Percentiles rank a stretch among this genome's conserved stretches.
Evolutionary conservation across 2,797 vertebrate species (phyloP).

Genomic region (Coranthus polyacanthus): DNA sequence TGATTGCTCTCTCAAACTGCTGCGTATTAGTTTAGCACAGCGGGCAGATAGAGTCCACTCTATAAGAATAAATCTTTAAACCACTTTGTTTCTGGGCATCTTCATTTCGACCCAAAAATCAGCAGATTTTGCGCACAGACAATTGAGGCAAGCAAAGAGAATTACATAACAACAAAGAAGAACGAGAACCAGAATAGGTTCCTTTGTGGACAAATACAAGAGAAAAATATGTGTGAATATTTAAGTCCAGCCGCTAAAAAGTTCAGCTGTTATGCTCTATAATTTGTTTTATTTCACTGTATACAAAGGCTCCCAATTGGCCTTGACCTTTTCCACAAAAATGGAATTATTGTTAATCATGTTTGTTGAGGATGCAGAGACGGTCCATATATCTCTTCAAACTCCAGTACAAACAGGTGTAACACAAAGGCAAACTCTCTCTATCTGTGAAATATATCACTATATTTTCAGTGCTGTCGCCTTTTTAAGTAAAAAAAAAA

Average conservation of each 20-base stretch:
- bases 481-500: constrained; percentile 42
- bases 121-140: constrained; percentile 72
- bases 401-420: neutral
- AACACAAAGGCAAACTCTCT: constrained; percentile 17
- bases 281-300: constrained; percentile 17
- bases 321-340: too few species aligned
- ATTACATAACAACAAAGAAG: constrained; percentile 43
- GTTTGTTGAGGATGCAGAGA: constrained; percentile 13
- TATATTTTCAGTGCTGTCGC: constrained; percentile 21
- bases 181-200: constrained; percentile 58
- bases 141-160: constrained; percentile 50
- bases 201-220: constrained; percentile 53
- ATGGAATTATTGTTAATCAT: too few species aligned
- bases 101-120: constrained; percentile 68
- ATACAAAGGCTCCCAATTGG: constrained; percentile 18
- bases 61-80: constrained; percentile 69
- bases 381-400: neutral
- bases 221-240: constrained; percentile 53
- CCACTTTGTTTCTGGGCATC: constrained; percentile 73
- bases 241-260: constrained; percentile 45
- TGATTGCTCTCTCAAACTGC: constrained; percentile 75
- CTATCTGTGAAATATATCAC: constrained; percentile 25
- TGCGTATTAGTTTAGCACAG: constrained; percentile 70
- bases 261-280: constrained; percentile 18
- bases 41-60: constrained; percentile 66